Evolutionary conservation across 2,888 invertebrate genomes (phyloP).

Genomic region (Limnephilus auricula): DNA sequence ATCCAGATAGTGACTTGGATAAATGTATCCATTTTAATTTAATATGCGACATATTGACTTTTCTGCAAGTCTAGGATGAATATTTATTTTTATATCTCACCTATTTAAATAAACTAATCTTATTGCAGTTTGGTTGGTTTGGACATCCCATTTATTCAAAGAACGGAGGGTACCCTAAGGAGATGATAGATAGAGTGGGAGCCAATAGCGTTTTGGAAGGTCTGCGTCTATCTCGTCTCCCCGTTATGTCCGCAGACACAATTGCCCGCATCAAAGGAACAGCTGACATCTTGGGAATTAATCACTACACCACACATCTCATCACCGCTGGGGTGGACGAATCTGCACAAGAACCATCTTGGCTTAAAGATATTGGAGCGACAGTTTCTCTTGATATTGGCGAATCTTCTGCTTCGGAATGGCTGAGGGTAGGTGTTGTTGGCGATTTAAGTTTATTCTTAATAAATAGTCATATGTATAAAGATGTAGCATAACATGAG

Average conservation of each 20-base stretch:
- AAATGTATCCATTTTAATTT: too few species aligned
- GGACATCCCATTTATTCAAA: slow-evolving; percentile 77
- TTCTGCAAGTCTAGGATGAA: too few species aligned
- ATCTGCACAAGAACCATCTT: slow-evolving; percentile 74
- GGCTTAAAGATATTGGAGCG: slow-evolving; percentile 76
- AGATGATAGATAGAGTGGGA: slow-evolving; percentile 75
- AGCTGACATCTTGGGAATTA: slow-evolving; percentile 76
- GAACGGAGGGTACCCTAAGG: slow-evolving; percentile 75
- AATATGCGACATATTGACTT: too few species aligned
- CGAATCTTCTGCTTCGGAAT: slow-evolving; percentile 75
- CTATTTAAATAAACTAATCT: background rate
- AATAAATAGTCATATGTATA: background rate
- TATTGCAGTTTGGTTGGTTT: slow-evolving; percentile 76
- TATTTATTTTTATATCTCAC: background rate
- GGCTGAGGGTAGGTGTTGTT: slow-evolving; percentile 72
- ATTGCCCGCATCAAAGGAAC: slow-evolving; percentile 75
- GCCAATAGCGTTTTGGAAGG: slow-evolving; percentile 74
- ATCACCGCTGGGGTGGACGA: slow-evolving; percentile 74
- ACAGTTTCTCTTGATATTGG: slow-evolving; percentile 75
- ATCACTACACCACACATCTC: slow-evolving; percentile 76
- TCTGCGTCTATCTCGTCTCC: slow-evolving; percentile 72
- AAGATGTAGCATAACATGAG: background rate
- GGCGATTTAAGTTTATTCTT: background rate
- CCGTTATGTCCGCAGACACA: slow-evolving; percentile 76
- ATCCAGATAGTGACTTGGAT: too few species aligned